phyloP scores from a whole-genome alignment of 2,888 invertebrate species.

The Caenorhabditis doughertyi region DNA sequence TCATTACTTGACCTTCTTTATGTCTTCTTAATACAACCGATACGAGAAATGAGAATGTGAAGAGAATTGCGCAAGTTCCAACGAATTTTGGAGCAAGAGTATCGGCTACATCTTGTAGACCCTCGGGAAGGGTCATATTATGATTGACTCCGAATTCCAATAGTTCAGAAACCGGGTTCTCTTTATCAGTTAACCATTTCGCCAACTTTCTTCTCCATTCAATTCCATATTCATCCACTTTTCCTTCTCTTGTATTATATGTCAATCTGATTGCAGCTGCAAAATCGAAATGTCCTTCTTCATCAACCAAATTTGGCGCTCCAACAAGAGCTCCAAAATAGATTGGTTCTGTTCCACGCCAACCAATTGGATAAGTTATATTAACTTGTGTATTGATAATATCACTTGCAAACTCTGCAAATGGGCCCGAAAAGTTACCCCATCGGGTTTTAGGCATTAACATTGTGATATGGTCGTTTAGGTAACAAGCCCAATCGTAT shows the following conservation, averaged over 20 bases:
- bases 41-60: slow-evolving; percentile 78
- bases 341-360: slow-evolving; percentile 82
- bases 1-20: slow-evolving; percentile 70
- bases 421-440: slow-evolving; percentile 78
- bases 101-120: slow-evolving; percentile 78
- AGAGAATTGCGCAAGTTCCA: slow-evolving; percentile 75
- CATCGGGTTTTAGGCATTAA: slow-evolving; percentile 84
- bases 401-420: slow-evolving; percentile 80
- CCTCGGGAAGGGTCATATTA: slow-evolving; percentile 81
- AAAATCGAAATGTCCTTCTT: slow-evolving; percentile 81
- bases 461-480: slow-evolving; percentile 82
- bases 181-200: slow-evolving; percentile 76
- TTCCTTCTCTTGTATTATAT: slow-evolving; percentile 80
- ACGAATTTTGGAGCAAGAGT: slow-evolving; percentile 73
- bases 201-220: slow-evolving; percentile 78
- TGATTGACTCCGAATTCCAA: slow-evolving; percentile 81
- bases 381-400: slow-evolving; percentile 81
- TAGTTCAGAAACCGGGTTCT: slow-evolving; percentile 77
- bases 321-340: slow-evolving; percentile 82
- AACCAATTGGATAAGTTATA: slow-evolving; percentile 82
- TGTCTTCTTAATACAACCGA: slow-evolving; percentile 80
- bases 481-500: slow-evolving; percentile 81
- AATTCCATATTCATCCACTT: slow-evolving; percentile 66
- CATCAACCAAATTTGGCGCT: slow-evolving; percentile 77
- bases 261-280: slow-evolving; percentile 80